Conservation (phyloP, 1,140 invertebrate genomes). For the Panagrolaimus sp. region DNA sequence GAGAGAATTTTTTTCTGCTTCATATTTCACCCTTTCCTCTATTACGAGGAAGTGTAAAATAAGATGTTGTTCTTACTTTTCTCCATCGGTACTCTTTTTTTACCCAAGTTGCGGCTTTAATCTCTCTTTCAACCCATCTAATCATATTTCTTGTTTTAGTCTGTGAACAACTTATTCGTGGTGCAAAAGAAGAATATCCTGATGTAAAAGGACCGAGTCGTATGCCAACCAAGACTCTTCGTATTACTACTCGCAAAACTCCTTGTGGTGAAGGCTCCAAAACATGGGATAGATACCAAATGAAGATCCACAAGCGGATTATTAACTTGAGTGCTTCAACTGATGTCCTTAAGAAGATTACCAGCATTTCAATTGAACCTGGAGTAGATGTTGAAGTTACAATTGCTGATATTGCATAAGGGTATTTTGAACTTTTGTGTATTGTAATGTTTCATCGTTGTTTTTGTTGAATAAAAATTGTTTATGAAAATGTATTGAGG, state of each 20-base stretch:
- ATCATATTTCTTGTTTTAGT: too few relatives aligned
- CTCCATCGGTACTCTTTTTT: too few relatives aligned
- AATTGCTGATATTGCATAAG: slow-evolving; percentile 73
- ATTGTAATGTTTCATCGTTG: too few relatives aligned
- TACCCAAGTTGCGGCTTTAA: too few relatives aligned
- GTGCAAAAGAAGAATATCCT: slow-evolving; percentile 91
- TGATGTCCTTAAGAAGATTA: slow-evolving; percentile 98
- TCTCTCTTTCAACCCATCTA: too few relatives aligned
- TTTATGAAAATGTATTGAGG: too few relatives aligned
- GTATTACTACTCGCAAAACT: slow-evolving; percentile 97
- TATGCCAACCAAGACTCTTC: slow-evolving; percentile 86
- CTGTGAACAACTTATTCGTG: slow-evolving; percentile 85
- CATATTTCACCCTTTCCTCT: too few relatives aligned
- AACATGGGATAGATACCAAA: slow-evolving; percentile 84
- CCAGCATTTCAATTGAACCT: slow-evolving; percentile 95
- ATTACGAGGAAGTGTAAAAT: too few relatives aligned
- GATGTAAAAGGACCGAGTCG: slow-evolving; percentile 91
- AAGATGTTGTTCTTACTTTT: too few relatives aligned
- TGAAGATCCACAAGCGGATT: slow-evolving; percentile 97
- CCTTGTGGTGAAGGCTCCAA: slow-evolving; percentile 99
- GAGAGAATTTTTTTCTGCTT: too few relatives aligned
- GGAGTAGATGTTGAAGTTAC: slow-evolving; percentile 99
- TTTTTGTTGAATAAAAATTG: too few relatives aligned
- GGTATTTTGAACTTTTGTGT: too few relatives aligned
- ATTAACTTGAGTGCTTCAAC: slow-evolving; percentile 83